Conservation (phyloP, 2,888 invertebrate genomes). For the Drosophila parthenogenetica region DNA sequence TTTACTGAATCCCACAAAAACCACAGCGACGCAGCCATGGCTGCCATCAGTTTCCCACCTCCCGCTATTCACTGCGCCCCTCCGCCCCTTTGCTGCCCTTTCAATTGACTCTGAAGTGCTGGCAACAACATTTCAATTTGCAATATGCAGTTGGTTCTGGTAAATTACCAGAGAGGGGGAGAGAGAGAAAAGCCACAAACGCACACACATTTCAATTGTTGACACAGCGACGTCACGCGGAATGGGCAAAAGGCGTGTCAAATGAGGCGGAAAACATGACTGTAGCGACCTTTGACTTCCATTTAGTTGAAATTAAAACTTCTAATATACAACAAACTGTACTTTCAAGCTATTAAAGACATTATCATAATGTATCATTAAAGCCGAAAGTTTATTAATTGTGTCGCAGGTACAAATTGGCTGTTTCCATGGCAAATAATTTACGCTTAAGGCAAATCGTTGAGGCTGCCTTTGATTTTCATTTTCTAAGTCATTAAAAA, state of each 20-base stretch:
- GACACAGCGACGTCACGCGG: slow-evolving; percentile 23
- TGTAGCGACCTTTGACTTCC: slow-evolving; percentile 33
- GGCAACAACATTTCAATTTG: slow-evolving; percentile 54
- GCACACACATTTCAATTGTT: slow-evolving; percentile 21
- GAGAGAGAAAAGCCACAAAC: slow-evolving; percentile 23
- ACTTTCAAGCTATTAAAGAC: slow-evolving; percentile 60
- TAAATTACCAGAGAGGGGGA: slow-evolving; percentile 32
- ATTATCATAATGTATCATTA: slow-evolving; percentile 72
- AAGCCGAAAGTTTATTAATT: slow-evolving; percentile 61
- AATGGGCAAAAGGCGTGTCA: slow-evolving; percentile 10
- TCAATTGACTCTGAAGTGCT: slow-evolving; percentile 25
- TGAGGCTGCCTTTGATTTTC: slow-evolving; percentile 32
- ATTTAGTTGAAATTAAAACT: slow-evolving; percentile 44
- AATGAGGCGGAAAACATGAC: slow-evolving; percentile 21
- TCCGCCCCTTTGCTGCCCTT: slow-evolving; percentile 1
- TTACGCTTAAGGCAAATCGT: slow-evolving; percentile 33
- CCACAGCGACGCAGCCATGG: slow-evolving; percentile 25
- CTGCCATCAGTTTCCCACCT: background rate
- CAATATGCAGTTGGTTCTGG: slow-evolving; percentile 41
- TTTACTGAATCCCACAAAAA: slow-evolving; percentile 51
- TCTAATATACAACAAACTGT: slow-evolving; percentile 25
- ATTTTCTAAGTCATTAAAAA: slow-evolving; percentile 42
- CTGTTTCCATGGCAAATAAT: slow-evolving; percentile 40
- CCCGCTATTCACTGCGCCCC: background rate
- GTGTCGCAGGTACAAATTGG: slow-evolving; percentile 17